Conservation (phyloP, 1,140 invertebrate genomes). For the Lineus longissimus region DNA sequence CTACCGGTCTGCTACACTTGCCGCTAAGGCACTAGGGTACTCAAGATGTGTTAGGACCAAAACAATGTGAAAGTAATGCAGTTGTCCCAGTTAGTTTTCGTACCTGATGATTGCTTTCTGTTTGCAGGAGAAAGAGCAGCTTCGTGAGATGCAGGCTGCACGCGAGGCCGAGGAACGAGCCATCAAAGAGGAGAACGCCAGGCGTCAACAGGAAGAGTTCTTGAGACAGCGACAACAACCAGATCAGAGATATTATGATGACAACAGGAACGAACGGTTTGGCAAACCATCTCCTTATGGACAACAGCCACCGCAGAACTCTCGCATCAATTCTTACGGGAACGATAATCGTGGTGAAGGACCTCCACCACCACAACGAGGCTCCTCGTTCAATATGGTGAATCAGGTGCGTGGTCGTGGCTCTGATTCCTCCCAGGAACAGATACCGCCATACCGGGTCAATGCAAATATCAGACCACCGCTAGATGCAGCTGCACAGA, state of each 20-base stretch:
- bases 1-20: too few relatives aligned
- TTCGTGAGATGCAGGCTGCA: slow-evolving; percentile 38
- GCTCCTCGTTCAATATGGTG: neutral
- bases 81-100: neutral
- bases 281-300: neutral
- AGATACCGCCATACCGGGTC: neutral
- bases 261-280: too few relatives aligned
- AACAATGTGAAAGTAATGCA: too few relatives aligned
- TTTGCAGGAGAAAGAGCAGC: slow-evolving; percentile 39
- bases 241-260: neutral
- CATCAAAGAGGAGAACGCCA: slow-evolving; percentile 28
- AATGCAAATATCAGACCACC: neutral
- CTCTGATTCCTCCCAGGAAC: neutral
- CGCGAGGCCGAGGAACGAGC: slow-evolving; percentile 40
- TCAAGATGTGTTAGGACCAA: too few relatives aligned
- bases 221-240: neutral
- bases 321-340: neutral
- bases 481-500: slow-evolving; percentile 17
- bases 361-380: neutral
- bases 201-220: slow-evolving; percentile 35
- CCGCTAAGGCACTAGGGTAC: too few relatives aligned
- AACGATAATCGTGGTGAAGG: neutral
- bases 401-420: slow-evolving; percentile 9
- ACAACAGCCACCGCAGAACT: slow-evolving; percentile 4
- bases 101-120: neutral